Conservation (phyloP, 1,140 invertebrate species). For the Apolygus lucorum region DNA sequence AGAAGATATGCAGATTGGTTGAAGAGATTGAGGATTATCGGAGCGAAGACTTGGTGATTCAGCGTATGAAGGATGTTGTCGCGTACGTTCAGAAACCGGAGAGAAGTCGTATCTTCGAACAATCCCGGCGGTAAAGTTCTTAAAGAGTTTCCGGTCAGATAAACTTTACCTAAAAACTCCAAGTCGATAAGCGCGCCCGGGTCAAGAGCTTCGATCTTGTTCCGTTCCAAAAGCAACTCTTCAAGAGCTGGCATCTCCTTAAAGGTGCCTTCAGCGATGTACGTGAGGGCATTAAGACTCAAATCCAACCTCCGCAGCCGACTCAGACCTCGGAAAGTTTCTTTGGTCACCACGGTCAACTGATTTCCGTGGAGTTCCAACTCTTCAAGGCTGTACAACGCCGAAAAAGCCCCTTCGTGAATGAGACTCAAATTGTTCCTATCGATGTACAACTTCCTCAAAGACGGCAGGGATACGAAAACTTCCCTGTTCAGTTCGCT, state of each 20-base stretch:
- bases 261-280: constrained; percentile 64
- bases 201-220: constrained; percentile 56
- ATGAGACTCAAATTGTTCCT: constrained; percentile 63
- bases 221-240: constrained; percentile 61
- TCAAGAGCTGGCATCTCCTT: constrained; percentile 58
- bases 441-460: constrained; percentile 55
- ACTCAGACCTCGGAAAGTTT: constrained; percentile 58
- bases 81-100: constrained; percentile 60
- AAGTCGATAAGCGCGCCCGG: constrained; percentile 61
- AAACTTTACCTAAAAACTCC: constrained; percentile 53
- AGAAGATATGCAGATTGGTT: constrained; percentile 59
- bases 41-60: constrained; percentile 58
- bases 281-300: constrained; percentile 56
- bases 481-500: constrained; percentile 57
- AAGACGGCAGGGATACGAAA: constrained; percentile 57
- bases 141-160: constrained; percentile 62
- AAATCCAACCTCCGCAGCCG: constrained; percentile 56
- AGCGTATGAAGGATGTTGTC: constrained; percentile 63
- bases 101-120: constrained; percentile 51
- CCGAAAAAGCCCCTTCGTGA: constrained; percentile 58
- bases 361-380: constrained; percentile 61
- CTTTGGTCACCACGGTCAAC: constrained; percentile 54
- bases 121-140: constrained; percentile 52
- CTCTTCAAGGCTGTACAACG: constrained; percentile 53
- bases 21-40: constrained; percentile 63